A percentile compares a stretch with the other conserved stretches of the same genome.
These are phyloP conservation scores for Amphipoea oculea DNA, from an alignment of 2,888 invertebrate species.

Conservation along the genomic window DNA sequence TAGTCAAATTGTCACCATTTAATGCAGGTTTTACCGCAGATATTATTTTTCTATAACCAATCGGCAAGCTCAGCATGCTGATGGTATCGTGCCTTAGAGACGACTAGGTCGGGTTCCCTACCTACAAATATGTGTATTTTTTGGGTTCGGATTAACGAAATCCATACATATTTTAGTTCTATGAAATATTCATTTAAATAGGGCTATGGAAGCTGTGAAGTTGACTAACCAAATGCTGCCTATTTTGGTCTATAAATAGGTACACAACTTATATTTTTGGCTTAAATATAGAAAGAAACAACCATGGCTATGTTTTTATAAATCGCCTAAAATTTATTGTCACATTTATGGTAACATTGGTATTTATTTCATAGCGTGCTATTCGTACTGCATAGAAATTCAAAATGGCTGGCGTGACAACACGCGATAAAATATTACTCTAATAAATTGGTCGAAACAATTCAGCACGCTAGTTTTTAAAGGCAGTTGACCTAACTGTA, in stretches of 20 bases:
- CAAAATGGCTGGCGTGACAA: conserved; percentile 56
- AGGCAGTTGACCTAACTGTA: conserved; percentile 53
- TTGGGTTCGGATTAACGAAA: background rate
- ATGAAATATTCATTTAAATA: conserved; percentile 31
- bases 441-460: conserved; percentile 49
- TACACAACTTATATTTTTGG: background rate
- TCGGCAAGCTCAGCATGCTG: background rate
- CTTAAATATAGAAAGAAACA: background rate
- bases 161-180: conserved; percentile 21
- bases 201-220: background rate
- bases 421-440: conserved; percentile 46
- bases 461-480: conserved; percentile 47
- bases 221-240: conserved; percentile 6
- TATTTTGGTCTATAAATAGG: background rate
- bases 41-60: background rate
- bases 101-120: background rate
- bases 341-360: conserved; percentile 6
- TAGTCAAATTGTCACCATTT: background rate
- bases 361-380: conserved; percentile 29
- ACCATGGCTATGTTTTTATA: background rate
- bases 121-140: conserved; percentile 5
- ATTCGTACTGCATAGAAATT: conserved; percentile 40
- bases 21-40: background rate
- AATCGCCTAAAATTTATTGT: background rate
- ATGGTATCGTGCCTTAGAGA: conserved; percentile 16